Percentiles rank a stretch among this genome's conserved stretches.
Conservation (phyloP, 2,113 vertebrate species). For the Microcebus jonahi region DNA sequence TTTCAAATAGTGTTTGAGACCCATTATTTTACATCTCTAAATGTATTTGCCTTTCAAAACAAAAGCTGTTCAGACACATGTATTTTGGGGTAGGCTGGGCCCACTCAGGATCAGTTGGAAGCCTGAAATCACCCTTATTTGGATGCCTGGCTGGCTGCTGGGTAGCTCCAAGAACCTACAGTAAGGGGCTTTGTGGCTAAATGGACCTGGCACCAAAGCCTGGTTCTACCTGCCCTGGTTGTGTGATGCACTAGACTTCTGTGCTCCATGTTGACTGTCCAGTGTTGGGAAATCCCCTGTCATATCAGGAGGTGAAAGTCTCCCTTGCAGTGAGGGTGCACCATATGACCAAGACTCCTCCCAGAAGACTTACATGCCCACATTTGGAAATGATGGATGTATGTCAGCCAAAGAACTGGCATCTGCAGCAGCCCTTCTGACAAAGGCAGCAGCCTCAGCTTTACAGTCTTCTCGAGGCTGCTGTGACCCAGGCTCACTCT, state of each 20-base stretch:
- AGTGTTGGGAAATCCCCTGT: background rate
- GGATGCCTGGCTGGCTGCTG: background rate
- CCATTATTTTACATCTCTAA: background rate
- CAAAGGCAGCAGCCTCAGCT: background rate
- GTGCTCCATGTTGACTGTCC: background rate
- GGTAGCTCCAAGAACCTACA: background rate
- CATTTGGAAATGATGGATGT: background rate
- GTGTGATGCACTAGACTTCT: background rate
- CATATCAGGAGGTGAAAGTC: background rate
- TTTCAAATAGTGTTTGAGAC: background rate
- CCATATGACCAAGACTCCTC: background rate
- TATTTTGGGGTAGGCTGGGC: background rate
- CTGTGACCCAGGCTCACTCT: rapidly evolving
- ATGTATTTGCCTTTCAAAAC: background rate
- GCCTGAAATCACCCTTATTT: background rate
- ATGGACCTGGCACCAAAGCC: background rate
- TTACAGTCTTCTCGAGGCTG: background rate
- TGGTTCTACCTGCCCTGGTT: background rate
- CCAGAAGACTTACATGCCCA: background rate
- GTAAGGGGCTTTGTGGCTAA: background rate
- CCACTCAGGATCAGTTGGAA: background rate
- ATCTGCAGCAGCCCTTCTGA: background rate
- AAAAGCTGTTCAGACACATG: background rate
- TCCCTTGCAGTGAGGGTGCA: background rate
- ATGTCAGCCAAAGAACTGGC: background rate